Evolutionary conservation across 2,113 vertebrate species (phyloP).

Genomic region (Syngnathoides biaculeatus): DNA sequence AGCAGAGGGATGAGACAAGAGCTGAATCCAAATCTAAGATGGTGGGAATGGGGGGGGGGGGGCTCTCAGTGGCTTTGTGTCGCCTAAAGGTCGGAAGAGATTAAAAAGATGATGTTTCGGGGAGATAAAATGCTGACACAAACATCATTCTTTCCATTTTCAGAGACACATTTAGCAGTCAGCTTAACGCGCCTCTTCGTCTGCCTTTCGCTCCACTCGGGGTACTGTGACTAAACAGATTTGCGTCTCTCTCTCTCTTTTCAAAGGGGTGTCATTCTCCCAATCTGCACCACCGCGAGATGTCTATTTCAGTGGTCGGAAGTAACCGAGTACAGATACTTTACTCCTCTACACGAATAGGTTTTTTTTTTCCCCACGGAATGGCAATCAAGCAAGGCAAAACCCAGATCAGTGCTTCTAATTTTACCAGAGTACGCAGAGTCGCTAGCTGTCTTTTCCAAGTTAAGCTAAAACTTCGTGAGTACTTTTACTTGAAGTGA

Average conservation of each 20-base stretch:
- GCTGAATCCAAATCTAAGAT: neutral
- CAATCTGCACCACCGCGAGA: conserved; percentile 20
- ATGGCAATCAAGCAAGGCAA: neutral
- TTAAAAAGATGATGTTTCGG: conserved; percentile 61
- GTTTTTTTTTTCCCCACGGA: no score
- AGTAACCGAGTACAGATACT: neutral
- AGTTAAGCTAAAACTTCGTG: neutral
- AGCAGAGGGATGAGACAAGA: conserved; percentile 14
- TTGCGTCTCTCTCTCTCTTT: conserved; percentile 54
- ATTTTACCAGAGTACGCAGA: no score
- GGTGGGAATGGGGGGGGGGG: neutral
- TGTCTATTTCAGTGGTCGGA: conserved; percentile 9
- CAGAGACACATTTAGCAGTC: conserved; percentile 50
- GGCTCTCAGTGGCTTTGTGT: conserved; percentile 7
- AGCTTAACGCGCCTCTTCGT: conserved; percentile 41
- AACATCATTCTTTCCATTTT: conserved; percentile 23
- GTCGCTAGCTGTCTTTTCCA: no score
- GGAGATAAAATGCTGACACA: conserved; percentile 43
- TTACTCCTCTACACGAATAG: neutral
- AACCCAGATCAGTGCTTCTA: neutral
- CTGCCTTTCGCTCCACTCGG: conserved; percentile 31
- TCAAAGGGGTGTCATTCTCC: conserved; percentile 38
- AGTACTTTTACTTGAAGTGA: conserved; percentile 12
- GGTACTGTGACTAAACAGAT: conserved; percentile 64
- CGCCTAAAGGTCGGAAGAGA: conserved; percentile 50